Base-by-base conservation (phyloP, 2,113 vertebrate species). In the Megaptera novaeangliae region DNA sequence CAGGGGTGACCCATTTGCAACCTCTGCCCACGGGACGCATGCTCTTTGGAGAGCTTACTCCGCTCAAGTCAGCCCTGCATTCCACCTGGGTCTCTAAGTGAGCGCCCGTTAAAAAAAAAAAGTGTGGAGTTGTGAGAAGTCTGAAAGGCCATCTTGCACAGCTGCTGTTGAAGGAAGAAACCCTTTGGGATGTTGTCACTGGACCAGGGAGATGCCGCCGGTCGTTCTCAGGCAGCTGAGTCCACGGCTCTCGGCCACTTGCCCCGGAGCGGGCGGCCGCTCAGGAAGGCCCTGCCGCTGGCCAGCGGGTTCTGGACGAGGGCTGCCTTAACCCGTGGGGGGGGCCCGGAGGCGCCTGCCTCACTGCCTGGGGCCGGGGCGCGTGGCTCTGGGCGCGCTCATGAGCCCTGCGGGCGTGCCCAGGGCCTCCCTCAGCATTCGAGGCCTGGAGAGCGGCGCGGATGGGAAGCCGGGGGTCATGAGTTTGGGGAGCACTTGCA, bases 261-360 rank as follows among this genome's bases (percentile, higher is more conserved):
- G 23, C 2, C 20, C 41, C 3, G 1, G 20, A 6, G 34, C 1
- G 34, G 31, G 34, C 0, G 2, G n/a, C 85, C 21, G 25, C 52
- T 46, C 3, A 11, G 55, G 18, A 57, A 52, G 41, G 34, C 41
- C 39, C 69, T 12, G n/a, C 29, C 0, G 29, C 57, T 44, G 1
- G 14, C 41, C 6, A 59, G 14, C 66, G 61, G 34, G 71, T 2
- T 13, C 13, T 41, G 31, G 39, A 17, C 0, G 0, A 27, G 69
- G 81, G 39, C 3, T 0, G 13, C 75, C 8, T 46, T 7, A 29
- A 59, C 44, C 10, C n/a, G 3, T 0, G 31, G 39, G 49, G 49
- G 46, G 85, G 44, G 75, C 5, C 59, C 3, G 18, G 31, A 5
- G 1, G 41, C 15, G 7, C 29, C 25, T 7, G 14, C 34, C 57